Base-by-base conservation (phyloP, 1,140 invertebrate genomes). In the Eupristina koningsbergeri region DNA sequence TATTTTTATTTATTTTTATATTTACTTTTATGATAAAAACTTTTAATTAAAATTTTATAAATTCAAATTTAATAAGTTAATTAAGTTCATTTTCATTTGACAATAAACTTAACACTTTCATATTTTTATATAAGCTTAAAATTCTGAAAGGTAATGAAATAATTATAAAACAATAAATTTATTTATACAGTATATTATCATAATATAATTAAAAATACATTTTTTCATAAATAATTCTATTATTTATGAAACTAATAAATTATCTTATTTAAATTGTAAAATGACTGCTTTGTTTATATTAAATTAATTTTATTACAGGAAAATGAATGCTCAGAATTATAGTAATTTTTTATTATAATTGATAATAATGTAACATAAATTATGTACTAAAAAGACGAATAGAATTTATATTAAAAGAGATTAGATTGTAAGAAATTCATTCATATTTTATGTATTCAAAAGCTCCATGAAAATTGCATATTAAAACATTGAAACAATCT, bases 401-500 rank as follows among this genome's bases (percentile, higher is more conserved):
- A 74, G 1, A 15, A 74, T n/a, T 71, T 71, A 74, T 15, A 45
- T 74, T 31, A 61, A 36, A 11, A 1, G 39, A 19, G 39, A 61
- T 22, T 58, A 58, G 31, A 36, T 36, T 36, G 8, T 61, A 34
- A 39, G 31, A 61, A 61, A 39, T 36, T 61, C 61, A 26, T 61
- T 31, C 53, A 61, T 39, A n/a, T 26, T 77, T 61, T 77, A 36
- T 77, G 47, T 61, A 58, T 61, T 26, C 6, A 77, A 61, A 34
- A 61, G 22, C 47, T 77, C 34, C 15, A 29, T 13, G 39, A 1
- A 77, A 39, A n/a, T 5, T 77, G 50, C 71, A 53, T 77, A 61
- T 61, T 85, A 81, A 63, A 79, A 85, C 80, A 53, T 36, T 76
- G 69, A 71, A 69, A 58, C 79, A 41, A 77, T 77, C 19, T 15